Evolutionary conservation across 2,888 invertebrate species (phyloP).

Genomic region (Prostheceraeus crozeri): DNA sequence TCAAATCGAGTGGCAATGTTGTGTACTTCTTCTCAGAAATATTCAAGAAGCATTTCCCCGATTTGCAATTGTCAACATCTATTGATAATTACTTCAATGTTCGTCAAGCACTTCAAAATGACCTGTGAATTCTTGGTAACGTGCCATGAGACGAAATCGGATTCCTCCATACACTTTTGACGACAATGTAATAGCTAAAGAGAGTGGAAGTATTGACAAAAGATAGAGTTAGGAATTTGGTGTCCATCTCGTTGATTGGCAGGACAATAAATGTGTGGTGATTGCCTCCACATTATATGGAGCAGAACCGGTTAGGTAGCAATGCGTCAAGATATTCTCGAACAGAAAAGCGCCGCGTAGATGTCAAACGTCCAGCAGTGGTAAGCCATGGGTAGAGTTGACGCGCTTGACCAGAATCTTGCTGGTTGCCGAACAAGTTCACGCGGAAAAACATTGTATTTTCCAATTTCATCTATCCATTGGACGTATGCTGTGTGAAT

Average conservation of each 20-base stretch:
- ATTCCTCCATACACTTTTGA: conserved; percentile 6
- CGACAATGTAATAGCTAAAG: conserved; percentile 9
- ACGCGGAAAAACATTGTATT: too few relatives aligned
- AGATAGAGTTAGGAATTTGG: background rate
- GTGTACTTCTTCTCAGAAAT: conserved; percentile 18
- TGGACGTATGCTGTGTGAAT: conserved; percentile 12
- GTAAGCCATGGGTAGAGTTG: conserved; percentile 10
- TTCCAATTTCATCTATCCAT: background rate
- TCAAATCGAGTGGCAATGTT: background rate
- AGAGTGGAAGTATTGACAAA: background rate
- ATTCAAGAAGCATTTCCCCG: background rate
- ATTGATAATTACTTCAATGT: conserved; percentile 13
- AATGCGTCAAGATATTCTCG: conserved; percentile 22
- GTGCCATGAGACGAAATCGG: background rate
- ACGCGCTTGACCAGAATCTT: background rate
- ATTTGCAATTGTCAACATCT: background rate
- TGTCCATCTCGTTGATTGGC: background rate
- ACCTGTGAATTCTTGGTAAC: background rate
- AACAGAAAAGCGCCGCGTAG: background rate
- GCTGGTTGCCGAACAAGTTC: background rate
- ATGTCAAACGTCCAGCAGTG: background rate
- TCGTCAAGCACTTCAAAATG: background rate
- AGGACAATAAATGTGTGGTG: conserved; percentile 19
- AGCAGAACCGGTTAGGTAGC: background rate
- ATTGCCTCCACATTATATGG: conserved; percentile 4